Evolutionary conservation across 92 coral and sea anemone genomes (phyloP), one percentile per base, ranked within the genome.

Genomic region (Zoanthus sociatus): DNA sequence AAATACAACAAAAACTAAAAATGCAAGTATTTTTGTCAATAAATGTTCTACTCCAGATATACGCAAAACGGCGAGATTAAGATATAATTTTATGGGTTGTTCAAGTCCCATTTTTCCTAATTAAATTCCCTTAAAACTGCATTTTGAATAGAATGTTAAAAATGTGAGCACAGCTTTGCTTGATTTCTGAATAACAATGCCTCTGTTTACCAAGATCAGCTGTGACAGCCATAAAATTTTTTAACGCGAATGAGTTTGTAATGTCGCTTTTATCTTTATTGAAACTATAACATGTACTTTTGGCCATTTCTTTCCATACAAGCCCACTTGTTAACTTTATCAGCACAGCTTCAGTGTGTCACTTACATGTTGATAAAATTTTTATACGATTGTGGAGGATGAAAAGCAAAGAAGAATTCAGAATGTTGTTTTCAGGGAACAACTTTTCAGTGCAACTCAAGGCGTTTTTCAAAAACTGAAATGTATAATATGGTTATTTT

Each of bases 81-180:
- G 73, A 64, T 71, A 1, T 26, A 21, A 10, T 66, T 74, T 64
- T 46, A 9, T 50, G 12, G 42, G 42, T 37, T 37, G 42, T 37
- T 37, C 4, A 37, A 37, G 42, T 37, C 2, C 42, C 42, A 37
- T 37, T 37, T 37, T 37, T 37, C 42, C 42, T 37, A 37, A 64
- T 74, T 67, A 63, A 63, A 47, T n/a, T 81, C 75, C 85, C 12
- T 47, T 81, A 81, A 81, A 81, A 66, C 64, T 66, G 64, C 64
- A 81, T 81, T 81, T 81, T 26, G 66, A 81, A 46, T 67, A 64
- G 60, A 81, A 81, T 81, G 61, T 67, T 81, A 81, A 67, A 79
- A 71, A 67, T 81, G 85, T 81, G 85, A 66, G 85, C 85, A 66
- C 85, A 81, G 85, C 85, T 81, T 81, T 81, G 85, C 85, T 81